Evolutionary conservation across 2,797 vertebrate species (phyloP), one percentile per base, ranked within the genome.

Genomic region (Novumbra hubbsi): DNA sequence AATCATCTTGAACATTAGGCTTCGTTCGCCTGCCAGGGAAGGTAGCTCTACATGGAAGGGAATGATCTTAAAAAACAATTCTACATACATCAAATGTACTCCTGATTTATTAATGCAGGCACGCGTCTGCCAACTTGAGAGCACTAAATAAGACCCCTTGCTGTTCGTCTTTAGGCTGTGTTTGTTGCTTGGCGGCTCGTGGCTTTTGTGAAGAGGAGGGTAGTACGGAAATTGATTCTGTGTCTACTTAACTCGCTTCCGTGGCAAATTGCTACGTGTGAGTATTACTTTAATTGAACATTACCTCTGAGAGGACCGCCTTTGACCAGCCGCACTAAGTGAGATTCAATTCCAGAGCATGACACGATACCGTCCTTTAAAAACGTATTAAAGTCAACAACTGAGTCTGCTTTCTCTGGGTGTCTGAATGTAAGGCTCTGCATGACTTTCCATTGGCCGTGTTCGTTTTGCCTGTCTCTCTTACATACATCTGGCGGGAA

Each of bases 61-160:
- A 92, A 91, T 91, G 86, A 80, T 88, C 92, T 91, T 91, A 91
- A 91, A 92, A 89, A 88, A 86, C 87, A 87, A 89, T 86, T 80
- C 82, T 73, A 77, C 88, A 90, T 92, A 91, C 87, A 92, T 89
- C 86, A 88, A 87, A 91, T 86, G 86, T 77, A 79, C 78, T 70
- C 65, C 85, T 90, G 86, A 85, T 88, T 90, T 92, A 88, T 88
- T 80, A 89, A 87, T 87, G 86, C 85, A 85, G 86, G 83, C 89
- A 64, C 41, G 24, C 28, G 45, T 66, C 50, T 66, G n/a, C 27
- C 21, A 85, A 84, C 84, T 88, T 76, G 79, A 76, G 80, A 86
- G 77, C 75, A 82, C 49, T 76, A 66, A 74, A 86, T 78, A 81
- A 73, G 80, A 72, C 21, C 55, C 72, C 73, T 78, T 78, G 75